Conservation (phyloP, 2,888 invertebrate genomes). For the Temnothorax ravouxi region DNA sequence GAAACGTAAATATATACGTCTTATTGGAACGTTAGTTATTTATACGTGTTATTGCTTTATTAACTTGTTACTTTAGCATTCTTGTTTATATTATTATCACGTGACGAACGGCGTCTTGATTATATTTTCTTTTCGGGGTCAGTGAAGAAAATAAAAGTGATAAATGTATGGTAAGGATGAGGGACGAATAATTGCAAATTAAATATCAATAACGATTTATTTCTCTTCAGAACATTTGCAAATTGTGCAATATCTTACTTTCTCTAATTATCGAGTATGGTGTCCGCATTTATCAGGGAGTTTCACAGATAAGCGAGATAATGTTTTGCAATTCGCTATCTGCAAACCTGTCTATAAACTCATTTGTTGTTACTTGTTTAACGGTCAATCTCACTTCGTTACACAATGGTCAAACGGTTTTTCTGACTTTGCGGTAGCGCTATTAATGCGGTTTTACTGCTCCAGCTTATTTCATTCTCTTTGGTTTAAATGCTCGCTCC, state of each 20-base stretch:
- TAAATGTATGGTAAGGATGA: not conserved
- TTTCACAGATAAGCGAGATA: slow-evolving; percentile 34
- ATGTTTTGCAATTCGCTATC: not conserved
- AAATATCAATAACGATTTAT: not conserved
- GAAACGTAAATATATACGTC: slow-evolving; percentile 5
- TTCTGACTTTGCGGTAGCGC: slow-evolving; percentile 36
- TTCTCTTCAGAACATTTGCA: not conserved
- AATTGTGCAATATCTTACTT: slow-evolving; percentile 14
- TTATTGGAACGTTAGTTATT: not conserved
- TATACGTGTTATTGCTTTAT: slow-evolving; percentile 6
- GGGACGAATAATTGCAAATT: slow-evolving; percentile 1
- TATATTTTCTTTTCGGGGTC: not conserved
- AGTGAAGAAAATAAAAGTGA: not conserved
- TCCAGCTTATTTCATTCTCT: slow-evolving; percentile 58
- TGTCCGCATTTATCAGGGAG: not conserved
- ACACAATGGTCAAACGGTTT: slow-evolving; percentile 40
- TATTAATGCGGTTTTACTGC: slow-evolving; percentile 57
- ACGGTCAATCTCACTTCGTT: slow-evolving; percentile 17
- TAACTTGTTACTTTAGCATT: not conserved
- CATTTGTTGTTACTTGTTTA: slow-evolving; percentile 32
- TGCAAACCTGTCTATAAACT: slow-evolving; percentile 5
- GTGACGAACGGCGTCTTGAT: not conserved
- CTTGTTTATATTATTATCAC: not conserved
- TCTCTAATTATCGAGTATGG: slow-evolving; percentile 31
- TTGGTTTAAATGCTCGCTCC: slow-evolving; percentile 57